These are phyloP conservation scores for Hypsopygia costalis DNA, from an alignment of 2,888 invertebrate genomes.

Conservation along the genomic window DNA sequence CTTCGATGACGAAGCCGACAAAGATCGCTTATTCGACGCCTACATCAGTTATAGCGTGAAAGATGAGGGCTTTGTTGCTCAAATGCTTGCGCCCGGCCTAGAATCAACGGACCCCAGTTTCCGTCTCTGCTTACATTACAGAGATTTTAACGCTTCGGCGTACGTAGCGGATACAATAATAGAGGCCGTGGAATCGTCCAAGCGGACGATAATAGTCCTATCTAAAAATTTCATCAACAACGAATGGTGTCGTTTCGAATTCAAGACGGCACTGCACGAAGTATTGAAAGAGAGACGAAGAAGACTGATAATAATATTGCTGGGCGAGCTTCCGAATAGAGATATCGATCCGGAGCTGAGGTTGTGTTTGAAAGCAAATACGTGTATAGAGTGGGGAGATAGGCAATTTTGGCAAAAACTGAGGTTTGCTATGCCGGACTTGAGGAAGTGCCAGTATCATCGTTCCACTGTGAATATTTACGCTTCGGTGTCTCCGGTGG, in stretches of 20 bases:
- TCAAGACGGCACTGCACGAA: constrained; percentile 95
- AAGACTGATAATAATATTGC: constrained; percentile 93
- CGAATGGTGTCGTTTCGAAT: constrained; percentile 97
- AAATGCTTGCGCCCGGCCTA: constrained; percentile 92
- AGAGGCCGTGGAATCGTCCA: constrained; percentile 94
- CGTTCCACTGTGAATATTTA: constrained; percentile 86
- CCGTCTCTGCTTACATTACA: constrained; percentile 93
- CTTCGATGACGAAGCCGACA: constrained; percentile 90
- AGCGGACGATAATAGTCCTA: constrained; percentile 93
- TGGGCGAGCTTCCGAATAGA: constrained; percentile 93
- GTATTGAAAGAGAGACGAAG: constrained; percentile 92
- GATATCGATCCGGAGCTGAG: constrained; percentile 95
- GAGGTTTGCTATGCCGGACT: constrained; percentile 93
- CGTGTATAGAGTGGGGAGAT: constrained; percentile 96
- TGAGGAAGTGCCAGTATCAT: constrained; percentile 83
- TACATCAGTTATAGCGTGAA: constrained; percentile 97
- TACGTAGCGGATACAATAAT: constrained; percentile 96
- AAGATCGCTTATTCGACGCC: constrained; percentile 95
- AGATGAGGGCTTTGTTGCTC: constrained; percentile 94
- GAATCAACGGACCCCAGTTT: constrained; percentile 91
- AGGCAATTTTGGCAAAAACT: constrained; percentile 98
- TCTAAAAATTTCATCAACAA: constrained; percentile 96
- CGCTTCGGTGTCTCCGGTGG: constrained; percentile 82
- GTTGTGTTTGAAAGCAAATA: constrained; percentile 93
- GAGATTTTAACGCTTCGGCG: constrained; percentile 93